Evolutionary conservation across 2,113 vertebrate genomes (phyloP).

Genomic region (Psilopsiagon aymara): DNA sequence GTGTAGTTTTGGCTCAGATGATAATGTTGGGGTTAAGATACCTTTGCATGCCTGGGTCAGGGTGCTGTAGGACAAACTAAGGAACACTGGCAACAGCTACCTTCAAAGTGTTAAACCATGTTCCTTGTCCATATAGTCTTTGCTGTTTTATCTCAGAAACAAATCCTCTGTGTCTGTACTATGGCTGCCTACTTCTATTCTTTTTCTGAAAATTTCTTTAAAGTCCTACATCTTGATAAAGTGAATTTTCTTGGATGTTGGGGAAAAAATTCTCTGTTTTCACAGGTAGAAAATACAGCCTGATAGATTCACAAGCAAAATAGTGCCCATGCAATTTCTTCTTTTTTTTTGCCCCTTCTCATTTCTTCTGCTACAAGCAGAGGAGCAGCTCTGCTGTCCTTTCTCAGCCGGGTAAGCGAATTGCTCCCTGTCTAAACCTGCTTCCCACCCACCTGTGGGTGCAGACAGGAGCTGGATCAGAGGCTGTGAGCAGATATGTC

Average conservation of each 20-base stretch:
- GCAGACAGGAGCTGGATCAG: rapidly evolving
- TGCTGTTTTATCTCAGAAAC: constrained; percentile 10
- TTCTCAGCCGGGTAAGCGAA: background rate
- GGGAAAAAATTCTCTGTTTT: background rate
- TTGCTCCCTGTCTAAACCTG: background rate
- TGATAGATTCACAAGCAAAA: background rate
- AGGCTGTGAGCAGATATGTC: background rate
- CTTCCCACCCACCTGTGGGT: background rate
- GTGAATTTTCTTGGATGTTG: background rate
- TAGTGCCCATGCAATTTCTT: background rate
- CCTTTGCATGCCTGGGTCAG: background rate
- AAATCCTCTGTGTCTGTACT: background rate
- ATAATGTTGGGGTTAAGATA: background rate
- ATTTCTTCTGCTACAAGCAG: background rate
- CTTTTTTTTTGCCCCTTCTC: background rate
- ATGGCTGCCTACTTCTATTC: background rate
- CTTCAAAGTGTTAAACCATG: background rate
- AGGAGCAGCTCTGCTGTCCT: background rate
- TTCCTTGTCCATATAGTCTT: background rate
- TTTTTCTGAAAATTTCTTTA: background rate
- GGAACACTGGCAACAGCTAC: background rate
- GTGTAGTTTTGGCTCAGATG: background rate
- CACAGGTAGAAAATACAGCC: background rate
- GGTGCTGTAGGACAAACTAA: background rate
- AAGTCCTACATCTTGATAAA: background rate